Evolutionary conservation across 35 echinoderm and acorn worm species (phyloP).

Genomic region (Apostichopus parvimensis): DNA sequence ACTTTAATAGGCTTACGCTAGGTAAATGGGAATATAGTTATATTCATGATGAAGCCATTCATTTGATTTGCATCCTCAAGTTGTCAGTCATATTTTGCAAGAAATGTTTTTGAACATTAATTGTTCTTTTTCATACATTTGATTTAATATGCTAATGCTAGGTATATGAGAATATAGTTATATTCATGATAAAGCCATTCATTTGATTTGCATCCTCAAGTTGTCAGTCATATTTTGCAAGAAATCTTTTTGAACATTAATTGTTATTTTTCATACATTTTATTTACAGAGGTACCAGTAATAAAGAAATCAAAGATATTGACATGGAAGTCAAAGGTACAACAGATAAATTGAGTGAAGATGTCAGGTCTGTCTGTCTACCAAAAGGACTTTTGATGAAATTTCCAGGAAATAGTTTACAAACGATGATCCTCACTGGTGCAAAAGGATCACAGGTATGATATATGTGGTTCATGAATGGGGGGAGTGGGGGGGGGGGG

Average conservation of each 20-base stretch:
- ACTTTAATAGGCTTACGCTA: no score
- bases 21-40: no score
- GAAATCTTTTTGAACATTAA: no score
- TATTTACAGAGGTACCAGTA: slow-evolving; percentile 57
- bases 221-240: no score
- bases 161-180: no score
- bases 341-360: slow-evolving; percentile 82
- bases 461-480: not conserved
- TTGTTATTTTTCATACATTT: not conserved
- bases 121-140: not conserved
- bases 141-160: not conserved
- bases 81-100: no score
- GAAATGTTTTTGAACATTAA: no score
- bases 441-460: slow-evolving; percentile 96
- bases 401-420: slow-evolving; percentile 91
- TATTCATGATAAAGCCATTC: no score
- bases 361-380: slow-evolving; percentile 75
- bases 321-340: slow-evolving; percentile 76
- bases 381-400: slow-evolving; percentile 76
- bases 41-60: no score
- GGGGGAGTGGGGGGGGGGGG: not conserved
- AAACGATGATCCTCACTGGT: slow-evolving; percentile 91
- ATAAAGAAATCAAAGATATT: slow-evolving; percentile 76
- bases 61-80: no score
- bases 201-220: no score